Evolutionary conservation across 2,797 vertebrate species (phyloP).

Genomic region (Sebastes steindachneri): DNA sequence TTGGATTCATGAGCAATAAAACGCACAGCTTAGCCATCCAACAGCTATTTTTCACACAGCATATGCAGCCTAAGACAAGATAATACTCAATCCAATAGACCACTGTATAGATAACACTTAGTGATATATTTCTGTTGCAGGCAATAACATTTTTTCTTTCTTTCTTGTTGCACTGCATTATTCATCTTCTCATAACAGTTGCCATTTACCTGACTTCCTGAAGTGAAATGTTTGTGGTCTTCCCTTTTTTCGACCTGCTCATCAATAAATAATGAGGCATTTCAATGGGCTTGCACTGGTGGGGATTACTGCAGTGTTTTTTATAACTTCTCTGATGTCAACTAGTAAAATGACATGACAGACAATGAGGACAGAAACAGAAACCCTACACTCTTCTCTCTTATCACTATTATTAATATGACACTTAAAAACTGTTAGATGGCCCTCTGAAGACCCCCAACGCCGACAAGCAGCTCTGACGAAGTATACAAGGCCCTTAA

Average conservation of each 20-base stretch:
- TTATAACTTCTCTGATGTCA: conserved; percentile 14
- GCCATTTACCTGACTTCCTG: conserved; percentile 51
- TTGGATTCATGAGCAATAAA: neutral
- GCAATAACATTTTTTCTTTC: conserved; percentile 33
- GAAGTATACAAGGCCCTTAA: too few relatives aligned
- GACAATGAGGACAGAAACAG: neutral
- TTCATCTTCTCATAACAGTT: conserved; percentile 48
- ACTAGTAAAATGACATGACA: neutral
- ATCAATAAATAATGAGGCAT: conserved; percentile 51
- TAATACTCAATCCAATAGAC: neutral
- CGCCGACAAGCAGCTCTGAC: neutral
- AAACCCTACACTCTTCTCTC: neutral
- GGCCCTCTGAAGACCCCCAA: neutral
- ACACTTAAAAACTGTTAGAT: neutral
- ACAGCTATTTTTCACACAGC: neutral
- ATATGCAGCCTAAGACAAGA: neutral
- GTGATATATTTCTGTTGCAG: conserved; percentile 24
- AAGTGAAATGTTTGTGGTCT: conserved; percentile 33
- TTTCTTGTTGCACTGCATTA: conserved; percentile 38
- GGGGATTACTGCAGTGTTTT: conserved; percentile 19
- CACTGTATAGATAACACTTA: conserved; percentile 8
- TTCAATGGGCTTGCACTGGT: conserved; percentile 17
- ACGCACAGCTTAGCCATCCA: neutral
- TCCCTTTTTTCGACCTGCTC: neutral
- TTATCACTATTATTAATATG: neutral